A percentile compares a stretch with the other conserved stretches of the same genome.
These are phyloP conservation scores for Halcyon chelicuti DNA, from an alignment of 2,797 vertebrate genomes.

Conservation along the genomic window DNA sequence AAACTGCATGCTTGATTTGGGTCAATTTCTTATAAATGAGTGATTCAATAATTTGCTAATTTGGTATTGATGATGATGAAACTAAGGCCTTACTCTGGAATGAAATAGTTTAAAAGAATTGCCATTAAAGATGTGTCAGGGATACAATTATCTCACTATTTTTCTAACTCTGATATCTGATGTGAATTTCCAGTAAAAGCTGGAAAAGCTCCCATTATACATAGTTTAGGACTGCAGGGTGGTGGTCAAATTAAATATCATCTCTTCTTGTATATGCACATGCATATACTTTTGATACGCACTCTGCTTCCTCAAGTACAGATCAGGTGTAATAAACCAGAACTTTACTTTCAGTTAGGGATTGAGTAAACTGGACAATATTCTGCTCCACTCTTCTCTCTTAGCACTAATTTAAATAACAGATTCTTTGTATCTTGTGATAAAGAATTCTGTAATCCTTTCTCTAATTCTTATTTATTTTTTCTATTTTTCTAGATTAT, in stretches of 20 bases:
- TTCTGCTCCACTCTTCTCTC: not conserved
- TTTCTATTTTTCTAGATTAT: too few relatives aligned
- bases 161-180: not conserved
- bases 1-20: not conserved
- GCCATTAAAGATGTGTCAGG: not conserved
- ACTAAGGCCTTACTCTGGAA: not conserved
- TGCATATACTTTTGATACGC: not conserved
- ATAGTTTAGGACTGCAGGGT: not conserved
- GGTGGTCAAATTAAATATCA: rapidly evolving
- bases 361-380: not conserved
- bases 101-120: not conserved
- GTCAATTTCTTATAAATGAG: not conserved
- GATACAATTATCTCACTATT: not conserved
- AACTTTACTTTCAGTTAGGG: not conserved
- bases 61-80: not conserved
- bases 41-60: not conserved
- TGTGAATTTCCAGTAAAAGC: not conserved
- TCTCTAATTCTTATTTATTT: too few relatives aligned
- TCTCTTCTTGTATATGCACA: not conserved
- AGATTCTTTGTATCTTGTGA: not conserved
- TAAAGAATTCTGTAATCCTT: not conserved
- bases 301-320: not conserved
- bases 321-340: not conserved
- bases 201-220: not conserved
- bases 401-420: not conserved